phyloP scores from a whole-genome alignment of 2,113 vertebrate species.

The Corythornis vintsioides region DNA sequence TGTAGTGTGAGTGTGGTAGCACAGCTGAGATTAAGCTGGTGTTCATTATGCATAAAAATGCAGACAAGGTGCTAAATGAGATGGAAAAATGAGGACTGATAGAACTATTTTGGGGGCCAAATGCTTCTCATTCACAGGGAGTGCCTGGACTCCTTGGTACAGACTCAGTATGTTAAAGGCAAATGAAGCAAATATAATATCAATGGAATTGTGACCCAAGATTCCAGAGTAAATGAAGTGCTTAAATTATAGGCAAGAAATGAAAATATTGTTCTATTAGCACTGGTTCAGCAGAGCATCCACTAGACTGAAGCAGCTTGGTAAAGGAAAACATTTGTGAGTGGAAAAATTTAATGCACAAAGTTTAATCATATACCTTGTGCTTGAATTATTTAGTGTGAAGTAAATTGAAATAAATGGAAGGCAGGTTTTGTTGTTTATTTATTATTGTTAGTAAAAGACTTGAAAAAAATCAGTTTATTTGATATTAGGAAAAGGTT shows the following conservation, averaged over 20 bases:
- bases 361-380: neutral
- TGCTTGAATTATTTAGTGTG: neutral
- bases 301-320: neutral
- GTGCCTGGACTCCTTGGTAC: neutral
- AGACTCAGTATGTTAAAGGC: neutral
- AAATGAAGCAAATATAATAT: neutral
- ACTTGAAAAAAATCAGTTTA: neutral
- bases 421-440: neutral
- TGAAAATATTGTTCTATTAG: neutral
- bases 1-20: conserved; percentile 12
- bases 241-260: neutral
- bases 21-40: conserved; percentile 19
- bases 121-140: neutral
- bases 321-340: neutral
- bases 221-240: neutral
- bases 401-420: conserved; percentile 1
- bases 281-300: neutral
- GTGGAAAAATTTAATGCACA: neutral
- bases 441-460: neutral
- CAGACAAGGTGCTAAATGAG: conserved; percentile 34
- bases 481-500: neutral
- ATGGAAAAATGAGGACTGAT: conserved; percentile 27
- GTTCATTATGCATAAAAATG: conserved; percentile 30
- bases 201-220: neutral
- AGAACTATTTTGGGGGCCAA: conserved; percentile 9